Base-by-base conservation (phyloP, 2,113 vertebrate species). In the Archocentrus centrarchus region DNA sequence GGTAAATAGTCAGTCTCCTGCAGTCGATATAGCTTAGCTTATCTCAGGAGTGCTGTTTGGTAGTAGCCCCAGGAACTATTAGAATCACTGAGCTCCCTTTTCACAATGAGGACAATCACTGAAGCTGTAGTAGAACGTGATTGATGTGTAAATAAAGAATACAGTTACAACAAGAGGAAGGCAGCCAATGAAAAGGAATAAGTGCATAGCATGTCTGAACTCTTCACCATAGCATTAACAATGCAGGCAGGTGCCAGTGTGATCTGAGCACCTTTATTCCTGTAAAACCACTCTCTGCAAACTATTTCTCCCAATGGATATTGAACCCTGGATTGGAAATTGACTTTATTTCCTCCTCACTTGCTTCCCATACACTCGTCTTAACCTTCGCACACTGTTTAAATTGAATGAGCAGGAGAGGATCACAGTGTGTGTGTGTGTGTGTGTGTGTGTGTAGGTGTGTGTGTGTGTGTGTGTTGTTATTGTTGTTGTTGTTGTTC, bases 11-110 rank as follows among this genome's bases (percentile, higher is more conserved):
- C 57, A 39, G 57, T 77, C 81, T 80, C 17, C 59, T 75, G 73
- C 75, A 64, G 87, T 83, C 86, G 58, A 90, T 91, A 86, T 14
- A 80, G 85, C 86, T 87, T 64, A 76, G 22, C 82, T 88, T 82
- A 90, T 88, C 86, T 92, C 90, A 58, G 59, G 79, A 92, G 82
- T 80, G 86, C 64, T 81, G 75, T 82, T 86, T 73, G 59, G 64
- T 63, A 18, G 66, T 77, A 68, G 63, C 37, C 79, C 63, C 66
- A n/a, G 73, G 63, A 91, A 81, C 81, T 79, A 83, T 59, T 85
- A 80, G 83, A 70, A 41, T 63, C 53, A 73, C 76, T 20, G 47
- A 78, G 75, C 55, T 79, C 63, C 79, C 76, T 79, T 80, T 83
- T 91, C 61, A 82, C 80, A 44, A 68, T 50, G 63, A 30, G 11